Evolutionary conservation across 2,888 invertebrate species (phyloP), one percentile per base, ranked within the genome.

Genomic region (Xanthia icteritia): DNA sequence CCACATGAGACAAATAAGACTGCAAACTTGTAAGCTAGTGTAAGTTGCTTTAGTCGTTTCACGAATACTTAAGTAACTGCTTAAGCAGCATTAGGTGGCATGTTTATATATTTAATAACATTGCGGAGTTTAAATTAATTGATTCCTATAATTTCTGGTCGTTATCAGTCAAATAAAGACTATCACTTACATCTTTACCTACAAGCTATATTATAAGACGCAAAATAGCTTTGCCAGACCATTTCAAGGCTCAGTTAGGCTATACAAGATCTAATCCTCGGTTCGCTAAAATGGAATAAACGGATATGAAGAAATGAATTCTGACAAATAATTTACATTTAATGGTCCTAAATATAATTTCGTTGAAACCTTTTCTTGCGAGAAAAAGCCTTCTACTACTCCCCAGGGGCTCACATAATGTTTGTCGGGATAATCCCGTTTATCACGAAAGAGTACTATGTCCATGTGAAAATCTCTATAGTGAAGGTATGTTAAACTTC

Each of bases 1-100:
- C 71, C 86, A 68, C 76, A 71, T 31, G 74, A 70, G 73, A 66
- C 65, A 36, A 75, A 88, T 85, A 76, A 70, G 61, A 61, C 64
- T 73, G 0, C 20, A 39, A 77, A 72, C 65, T 72, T 56, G 42
- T 51, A 61, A 81, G 60, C 85, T 75, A 27, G 68, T 54, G 73
- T 39, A 69, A 48, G 36, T 70, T 72, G 56, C 61, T 60, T 56
- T 20, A 9, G 58, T 36, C 36, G 17, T 56, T 8, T 67, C 60
- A 27, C 20, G 31, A 81, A 72, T 77, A 63, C 74, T 85, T 74
- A 45, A 63, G 60, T 68, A 45, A 67, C 58, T 73, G 15, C 8
- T 60, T 63, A 48, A 78, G 23, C n/a, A 81, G 20, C 20, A 8
- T 51, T 51, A 2, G 8, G 81, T 42, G 56, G 15, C 13, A 15